Conservation (phyloP, 2,888 invertebrate genomes). For the Chironomus riparius region DNA sequence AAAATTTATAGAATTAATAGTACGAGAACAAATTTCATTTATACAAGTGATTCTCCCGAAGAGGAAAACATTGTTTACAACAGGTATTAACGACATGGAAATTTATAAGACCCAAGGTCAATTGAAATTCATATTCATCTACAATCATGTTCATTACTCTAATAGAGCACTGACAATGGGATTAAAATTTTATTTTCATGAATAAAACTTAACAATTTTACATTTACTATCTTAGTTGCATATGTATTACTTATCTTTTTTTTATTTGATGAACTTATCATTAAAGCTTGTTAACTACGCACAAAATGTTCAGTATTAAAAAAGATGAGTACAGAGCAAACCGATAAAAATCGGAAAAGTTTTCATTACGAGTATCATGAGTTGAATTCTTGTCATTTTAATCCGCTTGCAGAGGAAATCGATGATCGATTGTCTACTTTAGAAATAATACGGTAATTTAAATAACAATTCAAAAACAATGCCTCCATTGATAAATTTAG, state of each 20-base stretch:
- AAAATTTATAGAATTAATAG: constrained; percentile 23
- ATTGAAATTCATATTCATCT: neutral
- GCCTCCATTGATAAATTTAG: no score
- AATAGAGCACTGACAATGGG: no score
- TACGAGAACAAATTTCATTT: constrained; percentile 23
- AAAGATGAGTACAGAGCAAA: neutral
- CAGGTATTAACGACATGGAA: neutral
- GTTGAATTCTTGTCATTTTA: constrained; percentile 9
- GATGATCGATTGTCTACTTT: neutral
- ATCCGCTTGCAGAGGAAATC: neutral
- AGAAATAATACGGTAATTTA: neutral
- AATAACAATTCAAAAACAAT: neutral
- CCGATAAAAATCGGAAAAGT: no score
- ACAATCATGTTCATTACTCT: no score
- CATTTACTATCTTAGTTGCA: neutral
- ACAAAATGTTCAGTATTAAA: no score
- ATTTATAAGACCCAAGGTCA: neutral
- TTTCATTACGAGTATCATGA: constrained; percentile 12
- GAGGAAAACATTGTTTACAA: constrained; percentile 23
- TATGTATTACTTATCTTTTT: neutral
- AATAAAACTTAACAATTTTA: no score
- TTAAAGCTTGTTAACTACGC: no score
- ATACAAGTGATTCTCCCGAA: constrained; percentile 20
- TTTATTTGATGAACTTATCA: no score
- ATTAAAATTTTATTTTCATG: no score